These are phyloP conservation scores for Esperia sulphurella DNA, from an alignment of 2,888 invertebrate species.

Conservation along the genomic window DNA sequence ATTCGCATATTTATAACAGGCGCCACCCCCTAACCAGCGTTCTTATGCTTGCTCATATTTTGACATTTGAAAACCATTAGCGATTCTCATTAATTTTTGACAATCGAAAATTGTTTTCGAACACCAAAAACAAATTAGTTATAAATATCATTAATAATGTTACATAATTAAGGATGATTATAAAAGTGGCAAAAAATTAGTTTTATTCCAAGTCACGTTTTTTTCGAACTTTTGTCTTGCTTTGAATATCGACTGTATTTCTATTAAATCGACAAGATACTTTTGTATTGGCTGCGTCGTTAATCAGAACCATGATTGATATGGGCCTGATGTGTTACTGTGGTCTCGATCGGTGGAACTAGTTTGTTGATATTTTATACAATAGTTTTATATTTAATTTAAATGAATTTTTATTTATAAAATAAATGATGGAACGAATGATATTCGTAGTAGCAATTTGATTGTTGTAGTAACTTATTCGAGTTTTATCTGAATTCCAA, in stretches of 20 bases:
- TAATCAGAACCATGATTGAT: background rate
- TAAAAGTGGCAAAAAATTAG: too few relatives aligned
- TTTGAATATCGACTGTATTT: background rate
- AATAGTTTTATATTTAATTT: constrained; percentile 46
- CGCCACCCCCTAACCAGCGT: too few relatives aligned
- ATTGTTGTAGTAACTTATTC: constrained; percentile 42
- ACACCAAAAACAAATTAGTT: too few relatives aligned
- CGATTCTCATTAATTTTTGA: too few relatives aligned
- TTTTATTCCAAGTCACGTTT: too few relatives aligned
- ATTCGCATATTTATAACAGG: too few relatives aligned
- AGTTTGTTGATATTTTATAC: constrained; percentile 57
- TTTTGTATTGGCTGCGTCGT: background rate
- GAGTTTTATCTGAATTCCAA: constrained; percentile 29
- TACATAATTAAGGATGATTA: too few relatives aligned
- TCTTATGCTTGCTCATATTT: too few relatives aligned
- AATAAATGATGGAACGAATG: constrained; percentile 34
- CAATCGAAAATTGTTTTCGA: too few relatives aligned
- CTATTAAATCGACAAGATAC: background rate
- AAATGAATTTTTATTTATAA: constrained; percentile 41
- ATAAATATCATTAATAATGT: too few relatives aligned
- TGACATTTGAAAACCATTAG: too few relatives aligned
- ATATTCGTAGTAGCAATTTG: constrained; percentile 33
- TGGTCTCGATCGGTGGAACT: constrained; percentile 47
- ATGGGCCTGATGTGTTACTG: constrained; percentile 6
- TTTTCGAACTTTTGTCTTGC: too few relatives aligned